A percentile compares a stretch with the other conserved stretches of the same genome.
Evolutionary conservation across 2,797 vertebrate genomes (phyloP).

Genomic region (Cetoscarus ocellatus): DNA sequence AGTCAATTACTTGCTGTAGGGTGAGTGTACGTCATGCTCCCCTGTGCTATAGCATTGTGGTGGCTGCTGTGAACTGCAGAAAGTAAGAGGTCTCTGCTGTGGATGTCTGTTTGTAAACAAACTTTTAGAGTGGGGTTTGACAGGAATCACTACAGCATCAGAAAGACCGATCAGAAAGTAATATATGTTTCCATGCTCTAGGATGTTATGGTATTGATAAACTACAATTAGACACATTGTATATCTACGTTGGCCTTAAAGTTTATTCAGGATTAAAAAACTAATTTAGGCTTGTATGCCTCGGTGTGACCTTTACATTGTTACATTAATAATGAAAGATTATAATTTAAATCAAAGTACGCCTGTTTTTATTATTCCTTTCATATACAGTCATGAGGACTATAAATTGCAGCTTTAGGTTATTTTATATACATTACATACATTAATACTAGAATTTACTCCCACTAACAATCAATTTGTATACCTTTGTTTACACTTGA

Average conservation of each 20-base stretch:
- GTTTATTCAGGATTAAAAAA: no score
- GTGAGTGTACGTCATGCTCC: conserved; percentile 48
- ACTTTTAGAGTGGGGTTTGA: not conserved
- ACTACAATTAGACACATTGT: no score
- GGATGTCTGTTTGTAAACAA: not conserved
- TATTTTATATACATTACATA: no score
- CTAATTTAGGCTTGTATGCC: not conserved
- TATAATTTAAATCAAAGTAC: conserved; percentile 4
- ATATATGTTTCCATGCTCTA: no score
- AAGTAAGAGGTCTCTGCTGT: not conserved
- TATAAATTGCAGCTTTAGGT: not conserved
- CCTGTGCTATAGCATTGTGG: conserved; percentile 40
- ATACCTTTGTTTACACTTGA: no score
- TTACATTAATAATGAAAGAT: conserved; percentile 22
- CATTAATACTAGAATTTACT: no score
- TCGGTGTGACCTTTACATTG: conserved; percentile 2
- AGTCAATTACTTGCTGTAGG: conserved; percentile 53
- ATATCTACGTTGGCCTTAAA: no score
- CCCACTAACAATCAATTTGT: no score
- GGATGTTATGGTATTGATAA: no score
- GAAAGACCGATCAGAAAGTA: no score
- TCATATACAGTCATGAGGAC: not conserved
- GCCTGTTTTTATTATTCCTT: not conserved
- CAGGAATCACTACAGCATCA: not conserved
- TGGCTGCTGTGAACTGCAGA: conserved; percentile 5